Conservation (phyloP, 2,797 vertebrate species). For the Ibycter americanus region DNA sequence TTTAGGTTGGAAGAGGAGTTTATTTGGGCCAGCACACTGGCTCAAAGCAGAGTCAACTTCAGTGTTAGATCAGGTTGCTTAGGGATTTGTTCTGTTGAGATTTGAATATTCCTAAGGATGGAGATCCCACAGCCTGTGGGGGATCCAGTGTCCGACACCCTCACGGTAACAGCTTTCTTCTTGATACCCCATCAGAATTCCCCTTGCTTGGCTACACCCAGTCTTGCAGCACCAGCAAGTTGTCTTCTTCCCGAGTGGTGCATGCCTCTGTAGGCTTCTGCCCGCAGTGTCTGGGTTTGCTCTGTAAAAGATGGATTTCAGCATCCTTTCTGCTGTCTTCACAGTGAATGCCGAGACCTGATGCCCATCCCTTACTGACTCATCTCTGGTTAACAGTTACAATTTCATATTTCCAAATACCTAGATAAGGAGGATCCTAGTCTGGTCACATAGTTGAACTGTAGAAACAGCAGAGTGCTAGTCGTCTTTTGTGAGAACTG, state of each 20-base stretch:
- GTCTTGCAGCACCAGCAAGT: neutral
- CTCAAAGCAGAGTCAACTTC: neutral
- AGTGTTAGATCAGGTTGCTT: neutral
- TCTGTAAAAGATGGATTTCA: neutral
- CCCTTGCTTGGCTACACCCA: neutral
- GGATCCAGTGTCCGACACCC: neutral
- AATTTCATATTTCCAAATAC: neutral
- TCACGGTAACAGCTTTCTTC: neutral
- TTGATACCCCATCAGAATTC: neutral
- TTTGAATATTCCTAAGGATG: neutral
- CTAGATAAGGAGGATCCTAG: neutral
- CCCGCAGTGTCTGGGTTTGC: neutral
- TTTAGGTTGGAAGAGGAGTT: neutral
- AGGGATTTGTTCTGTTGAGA: neutral
- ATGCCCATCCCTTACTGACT: neutral
- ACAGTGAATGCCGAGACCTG: neutral
- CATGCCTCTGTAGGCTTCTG: accelerated
- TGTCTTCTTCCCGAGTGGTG: neutral
- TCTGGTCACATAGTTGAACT: neutral
- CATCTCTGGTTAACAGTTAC: neutral
- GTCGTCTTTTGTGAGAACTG: neutral
- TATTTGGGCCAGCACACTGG: neutral
- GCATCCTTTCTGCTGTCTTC: neutral
- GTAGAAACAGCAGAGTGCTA: neutral
- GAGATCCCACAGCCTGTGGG: neutral